Conservation (phyloP, 2,888 invertebrate genomes). For the Aplocera efformata region DNA sequence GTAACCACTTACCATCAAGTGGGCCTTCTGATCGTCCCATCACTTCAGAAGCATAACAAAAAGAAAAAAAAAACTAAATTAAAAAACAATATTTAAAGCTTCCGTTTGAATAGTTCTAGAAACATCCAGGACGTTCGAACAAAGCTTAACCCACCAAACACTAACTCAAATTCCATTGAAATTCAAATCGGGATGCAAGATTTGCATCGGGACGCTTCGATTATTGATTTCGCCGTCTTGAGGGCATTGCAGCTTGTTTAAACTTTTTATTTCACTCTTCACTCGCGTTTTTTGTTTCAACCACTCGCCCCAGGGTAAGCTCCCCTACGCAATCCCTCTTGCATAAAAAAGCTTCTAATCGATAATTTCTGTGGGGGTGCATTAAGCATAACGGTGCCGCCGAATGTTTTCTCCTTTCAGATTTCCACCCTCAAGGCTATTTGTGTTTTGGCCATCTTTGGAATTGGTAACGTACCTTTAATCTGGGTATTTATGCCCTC, state of each 20-base stretch:
- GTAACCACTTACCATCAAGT: too few relatives aligned
- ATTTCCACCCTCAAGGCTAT: constrained; percentile 71
- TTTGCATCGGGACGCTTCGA: constrained; percentile 73
- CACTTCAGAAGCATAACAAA: too few relatives aligned
- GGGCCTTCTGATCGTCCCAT: too few relatives aligned
- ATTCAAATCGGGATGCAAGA: constrained; percentile 75
- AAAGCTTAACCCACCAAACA: constrained; percentile 38
- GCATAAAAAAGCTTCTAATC: constrained; percentile 81
- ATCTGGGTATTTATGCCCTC: constrained; percentile 38
- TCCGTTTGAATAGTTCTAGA: not conserved
- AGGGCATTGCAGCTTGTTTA: constrained; percentile 78
- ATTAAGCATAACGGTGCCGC: constrained; percentile 78
- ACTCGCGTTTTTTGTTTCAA: constrained; percentile 79
- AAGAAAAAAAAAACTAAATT: too few relatives aligned
- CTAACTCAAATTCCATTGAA: constrained; percentile 68
- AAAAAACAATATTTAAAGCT: too few relatives aligned
- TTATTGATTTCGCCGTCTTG: constrained; percentile 78
- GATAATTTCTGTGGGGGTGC: constrained; percentile 81
- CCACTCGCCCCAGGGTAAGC: constrained; percentile 65
- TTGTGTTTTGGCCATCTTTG: constrained; percentile 69
- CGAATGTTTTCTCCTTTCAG: constrained; percentile 77
- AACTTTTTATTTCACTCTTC: constrained; percentile 81
- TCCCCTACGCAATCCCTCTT: constrained; percentile 77
- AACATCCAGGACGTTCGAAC: constrained; percentile 46
- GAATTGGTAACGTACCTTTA: constrained; percentile 49